Evolutionary conservation across 2,113 vertebrate genomes (phyloP), one percentile per base, ranked within the genome.

Genomic region (Caloenas nicobarica): DNA sequence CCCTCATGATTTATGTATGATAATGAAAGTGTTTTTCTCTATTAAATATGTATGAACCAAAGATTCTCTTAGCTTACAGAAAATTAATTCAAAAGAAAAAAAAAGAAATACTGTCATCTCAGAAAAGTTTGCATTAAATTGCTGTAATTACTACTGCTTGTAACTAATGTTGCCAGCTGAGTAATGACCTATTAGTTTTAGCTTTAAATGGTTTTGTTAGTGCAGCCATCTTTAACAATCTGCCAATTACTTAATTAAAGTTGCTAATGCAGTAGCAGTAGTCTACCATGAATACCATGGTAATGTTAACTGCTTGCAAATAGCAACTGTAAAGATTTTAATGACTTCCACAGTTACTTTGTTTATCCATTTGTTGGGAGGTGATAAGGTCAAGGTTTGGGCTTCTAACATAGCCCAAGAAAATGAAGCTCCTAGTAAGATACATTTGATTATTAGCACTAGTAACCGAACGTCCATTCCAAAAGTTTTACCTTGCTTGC

Each of bases 401-500:
- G 26, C 36, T 83, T 87, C 44, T 42, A 71, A 71, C n/a, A 34
- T 5, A 69, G 78, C 28, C 29, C 1, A 8, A 82, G 51, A 62
- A 70, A 60, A 33, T 26, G 7, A 24, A 83, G 16, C 5, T 68
- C 25, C 13, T 28, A 23, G 9, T 56, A 62, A 62, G 77, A 38
- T 66, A 44, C 24, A 40, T 81, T 18, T 16, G 11, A 54, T 73
- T 42, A 57, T 84, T 62, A 53, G 36, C 42, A 33, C 25, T 22
- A 36, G 22, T 28, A 53, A 81, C 24, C 19, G 40, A 15, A 70
- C 76, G 15, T 33, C 42, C 18, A 21, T 33, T 71, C 42, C 50
- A 28, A 28, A 48, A 44, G n/a, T 36, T 66, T 94, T 97, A 99
- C 99, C 98, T 99, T 99, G 97, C 98, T 99, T 96, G 99, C 99